Conservation (phyloP, 2,113 vertebrate species). For the Muntiacus muntjak region DNA sequence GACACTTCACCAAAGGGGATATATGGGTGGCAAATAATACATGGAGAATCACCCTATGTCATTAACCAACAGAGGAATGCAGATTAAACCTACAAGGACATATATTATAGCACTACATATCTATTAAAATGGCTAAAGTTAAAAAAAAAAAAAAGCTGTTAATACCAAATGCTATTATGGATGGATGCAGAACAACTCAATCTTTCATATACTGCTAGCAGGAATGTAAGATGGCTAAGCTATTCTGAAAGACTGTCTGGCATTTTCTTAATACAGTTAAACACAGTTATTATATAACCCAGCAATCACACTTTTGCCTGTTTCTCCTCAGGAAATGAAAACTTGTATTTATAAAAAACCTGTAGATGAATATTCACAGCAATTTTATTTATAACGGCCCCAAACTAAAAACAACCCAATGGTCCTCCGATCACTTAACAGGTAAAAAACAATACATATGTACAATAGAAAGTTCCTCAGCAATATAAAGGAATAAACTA, state of each 20-base stretch:
- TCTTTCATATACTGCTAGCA: background rate
- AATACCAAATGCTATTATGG: background rate
- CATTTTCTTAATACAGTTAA: background rate
- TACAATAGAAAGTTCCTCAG: background rate
- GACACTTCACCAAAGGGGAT: background rate
- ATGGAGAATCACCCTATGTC: background rate
- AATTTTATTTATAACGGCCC: background rate
- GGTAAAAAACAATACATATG: background rate
- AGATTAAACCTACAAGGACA: background rate
- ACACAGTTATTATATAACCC: background rate
- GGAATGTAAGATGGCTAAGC: background rate
- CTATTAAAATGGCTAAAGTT: background rate
- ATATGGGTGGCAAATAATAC: background rate
- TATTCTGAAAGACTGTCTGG: background rate
- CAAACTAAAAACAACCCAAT: background rate
- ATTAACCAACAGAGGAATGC: background rate
- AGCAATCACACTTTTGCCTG: background rate
- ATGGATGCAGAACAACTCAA: background rate
- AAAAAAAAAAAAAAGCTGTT: background rate
- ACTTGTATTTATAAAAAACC: background rate
- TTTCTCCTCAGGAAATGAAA: conserved; percentile 20
- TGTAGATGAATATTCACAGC: background rate
- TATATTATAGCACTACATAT: background rate
- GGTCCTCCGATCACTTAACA: background rate
- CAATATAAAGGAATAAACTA: background rate